These are phyloP conservation scores for Mellivora capensis DNA, from an alignment of 2,113 vertebrate species.

Conservation along the genomic window DNA sequence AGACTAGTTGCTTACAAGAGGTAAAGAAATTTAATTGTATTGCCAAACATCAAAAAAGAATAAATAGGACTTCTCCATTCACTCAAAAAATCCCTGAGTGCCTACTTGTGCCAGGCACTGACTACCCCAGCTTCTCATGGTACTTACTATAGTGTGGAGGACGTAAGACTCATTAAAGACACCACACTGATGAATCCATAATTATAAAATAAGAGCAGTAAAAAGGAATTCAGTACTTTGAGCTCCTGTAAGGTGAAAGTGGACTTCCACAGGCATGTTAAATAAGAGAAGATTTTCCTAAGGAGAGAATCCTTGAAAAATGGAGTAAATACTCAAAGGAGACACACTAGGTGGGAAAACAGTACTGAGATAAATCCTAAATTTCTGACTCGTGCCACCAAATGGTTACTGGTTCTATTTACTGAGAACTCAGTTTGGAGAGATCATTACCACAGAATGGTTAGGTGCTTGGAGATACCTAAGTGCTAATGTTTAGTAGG, in stretches of 20 bases:
- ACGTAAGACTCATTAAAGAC: not conserved
- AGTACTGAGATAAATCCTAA: not conserved
- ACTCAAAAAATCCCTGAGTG: not conserved
- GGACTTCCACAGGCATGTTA: not conserved
- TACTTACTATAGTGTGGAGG: not conserved
- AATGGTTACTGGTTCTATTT: not conserved
- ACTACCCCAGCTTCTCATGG: not conserved
- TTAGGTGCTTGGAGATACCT: not conserved
- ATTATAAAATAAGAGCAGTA: slow-evolving; percentile 1
- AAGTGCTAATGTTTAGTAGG: not conserved
- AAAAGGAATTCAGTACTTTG: slow-evolving; percentile 28
- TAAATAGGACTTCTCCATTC: not conserved
- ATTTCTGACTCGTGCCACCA: not conserved
- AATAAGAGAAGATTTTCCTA: not conserved
- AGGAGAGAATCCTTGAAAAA: not conserved
- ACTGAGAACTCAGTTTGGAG: slow-evolving; percentile 15
- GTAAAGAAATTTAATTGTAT: not conserved
- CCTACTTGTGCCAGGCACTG: not conserved
- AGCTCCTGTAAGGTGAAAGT: not conserved
- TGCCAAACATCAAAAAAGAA: slow-evolving; percentile 20
- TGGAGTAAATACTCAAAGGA: not conserved
- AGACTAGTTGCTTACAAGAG: not conserved
- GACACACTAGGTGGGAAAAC: not conserved
- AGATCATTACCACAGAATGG: not conserved
- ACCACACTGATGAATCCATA: not conserved